Evolutionary conservation across 1,140 invertebrate genomes (phyloP).

Genomic region (Ceratoteleas bidentatus): DNA sequence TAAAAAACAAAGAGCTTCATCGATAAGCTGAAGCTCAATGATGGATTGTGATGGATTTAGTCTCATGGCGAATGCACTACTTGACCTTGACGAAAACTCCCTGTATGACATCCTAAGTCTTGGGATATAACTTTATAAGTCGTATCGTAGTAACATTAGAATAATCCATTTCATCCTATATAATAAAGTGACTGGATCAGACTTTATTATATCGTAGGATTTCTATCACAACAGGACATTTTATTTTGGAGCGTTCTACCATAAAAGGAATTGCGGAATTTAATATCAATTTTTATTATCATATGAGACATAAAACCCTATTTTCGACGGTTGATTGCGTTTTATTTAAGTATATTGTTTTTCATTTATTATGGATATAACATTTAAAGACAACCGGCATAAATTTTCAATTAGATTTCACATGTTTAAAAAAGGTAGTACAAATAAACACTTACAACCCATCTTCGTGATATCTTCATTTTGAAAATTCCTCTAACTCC

Average conservation of each 20-base stretch:
- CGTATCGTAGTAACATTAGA: slow-evolving; percentile 30
- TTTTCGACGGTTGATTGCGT: neutral
- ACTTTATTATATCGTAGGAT: slow-evolving; percentile 36
- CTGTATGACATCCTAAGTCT: slow-evolving; percentile 20
- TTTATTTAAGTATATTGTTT: neutral
- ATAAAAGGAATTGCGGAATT: slow-evolving; percentile 10
- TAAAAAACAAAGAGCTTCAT: neutral
- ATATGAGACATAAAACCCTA: neutral
- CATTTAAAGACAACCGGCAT: no score
- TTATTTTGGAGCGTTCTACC: slow-evolving; percentile 13
- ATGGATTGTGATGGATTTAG: neutral
- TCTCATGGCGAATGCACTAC: slow-evolving; percentile 3
- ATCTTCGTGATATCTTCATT: no score
- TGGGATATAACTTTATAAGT: slow-evolving; percentile 36
- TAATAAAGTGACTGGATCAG: slow-evolving; percentile 43
- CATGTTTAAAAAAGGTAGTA: no score
- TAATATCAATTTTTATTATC: slow-evolving; percentile 18
- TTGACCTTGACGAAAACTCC: slow-evolving; percentile 28
- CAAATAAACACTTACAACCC: no score
- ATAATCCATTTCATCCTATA: slow-evolving; percentile 36
- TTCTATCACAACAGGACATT: slow-evolving; percentile 23
- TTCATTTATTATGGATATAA: neutral
- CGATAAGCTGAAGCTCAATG: no score
- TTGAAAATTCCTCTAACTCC: no score
- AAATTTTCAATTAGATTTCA: no score